Evolutionary conservation across 2,113 vertebrate species (phyloP).

Genomic region (Micromys minutus): DNA sequence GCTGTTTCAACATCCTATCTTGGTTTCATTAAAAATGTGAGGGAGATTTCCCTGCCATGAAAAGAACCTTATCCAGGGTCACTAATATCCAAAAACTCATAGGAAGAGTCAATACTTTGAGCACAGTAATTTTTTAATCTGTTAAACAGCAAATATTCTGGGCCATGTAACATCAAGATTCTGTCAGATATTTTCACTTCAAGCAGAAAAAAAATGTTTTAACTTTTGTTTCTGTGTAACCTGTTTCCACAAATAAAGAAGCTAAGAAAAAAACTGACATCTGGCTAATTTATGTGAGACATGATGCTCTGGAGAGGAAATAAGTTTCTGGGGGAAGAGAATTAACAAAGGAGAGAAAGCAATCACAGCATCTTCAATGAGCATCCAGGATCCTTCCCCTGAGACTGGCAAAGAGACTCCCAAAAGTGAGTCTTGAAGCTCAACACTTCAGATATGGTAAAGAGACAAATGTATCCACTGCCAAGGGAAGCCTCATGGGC

Average conservation of each 20-base stretch:
- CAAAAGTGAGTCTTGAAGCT: neutral
- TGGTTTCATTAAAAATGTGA: neutral
- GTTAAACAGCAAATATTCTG: conserved; percentile 53
- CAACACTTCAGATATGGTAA: neutral
- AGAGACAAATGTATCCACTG: neutral
- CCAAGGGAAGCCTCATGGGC: neutral
- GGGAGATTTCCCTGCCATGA: neutral
- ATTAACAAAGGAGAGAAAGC: neutral
- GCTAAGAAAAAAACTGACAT: conserved; percentile 14
- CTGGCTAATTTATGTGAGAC: conserved; percentile 46
- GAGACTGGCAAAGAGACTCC: neutral
- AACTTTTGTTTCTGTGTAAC: neutral
- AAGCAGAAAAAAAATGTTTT: conserved; percentile 57
- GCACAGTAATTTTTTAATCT: neutral
- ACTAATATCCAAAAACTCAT: neutral
- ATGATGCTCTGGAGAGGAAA: neutral
- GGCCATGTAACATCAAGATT: conserved; percentile 47
- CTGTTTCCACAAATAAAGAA: conserved; percentile 39
- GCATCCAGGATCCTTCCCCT: too few relatives aligned
- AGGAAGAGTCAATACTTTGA: conserved; percentile 4
- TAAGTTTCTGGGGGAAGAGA: neutral
- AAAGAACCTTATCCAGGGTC: neutral
- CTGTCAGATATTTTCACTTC: conserved; percentile 52
- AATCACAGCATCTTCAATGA: neutral
- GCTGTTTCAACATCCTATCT: neutral